These are phyloP conservation scores for Bombylius discolor DNA, from an alignment of 2,888 invertebrate genomes.

Conservation along the genomic window DNA sequence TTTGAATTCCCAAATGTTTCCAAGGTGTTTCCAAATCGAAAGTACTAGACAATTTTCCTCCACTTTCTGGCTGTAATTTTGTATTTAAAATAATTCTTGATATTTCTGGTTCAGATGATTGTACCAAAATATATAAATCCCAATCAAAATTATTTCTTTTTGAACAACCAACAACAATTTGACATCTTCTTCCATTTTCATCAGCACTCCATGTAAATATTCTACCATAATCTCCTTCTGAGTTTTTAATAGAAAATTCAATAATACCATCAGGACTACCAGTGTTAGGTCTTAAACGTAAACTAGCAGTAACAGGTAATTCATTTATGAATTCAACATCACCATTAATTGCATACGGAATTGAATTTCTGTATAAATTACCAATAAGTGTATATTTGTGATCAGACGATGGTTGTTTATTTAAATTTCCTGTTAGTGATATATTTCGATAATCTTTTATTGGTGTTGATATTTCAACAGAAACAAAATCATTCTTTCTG, in stretches of 20 bases:
- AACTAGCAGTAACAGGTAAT: slow-evolving; percentile 33
- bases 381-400: slow-evolving; percentile 32
- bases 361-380: slow-evolving; percentile 35
- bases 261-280: slow-evolving; percentile 33
- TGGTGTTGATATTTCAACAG: slow-evolving; percentile 33
- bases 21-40: slow-evolving; percentile 31
- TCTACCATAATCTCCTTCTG: slow-evolving; percentile 20
- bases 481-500: slow-evolving; percentile 28
- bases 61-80: slow-evolving; percentile 19
- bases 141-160: slow-evolving; percentile 32
- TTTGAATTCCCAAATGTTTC: slow-evolving; percentile 30
- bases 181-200: slow-evolving; percentile 37
- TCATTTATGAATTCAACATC: slow-evolving; percentile 30
- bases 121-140: slow-evolving; percentile 32
- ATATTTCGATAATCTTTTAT: slow-evolving; percentile 30
- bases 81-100: slow-evolving; percentile 28
- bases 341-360: slow-evolving; percentile 35
- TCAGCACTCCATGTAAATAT: slow-evolving; percentile 29
- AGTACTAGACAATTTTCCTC: slow-evolving; percentile 21
- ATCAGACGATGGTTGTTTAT: slow-evolving; percentile 16
- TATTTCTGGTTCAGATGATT: slow-evolving; percentile 29
- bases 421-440: slow-evolving; percentile 30
- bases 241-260: slow-evolving; percentile 25
- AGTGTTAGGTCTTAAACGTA: slow-evolving; percentile 36
- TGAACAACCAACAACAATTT: slow-evolving; percentile 33